These are phyloP conservation scores for Galagoides demidoff DNA, from an alignment of 2,797 vertebrate genomes.

Conservation along the genomic window DNA sequence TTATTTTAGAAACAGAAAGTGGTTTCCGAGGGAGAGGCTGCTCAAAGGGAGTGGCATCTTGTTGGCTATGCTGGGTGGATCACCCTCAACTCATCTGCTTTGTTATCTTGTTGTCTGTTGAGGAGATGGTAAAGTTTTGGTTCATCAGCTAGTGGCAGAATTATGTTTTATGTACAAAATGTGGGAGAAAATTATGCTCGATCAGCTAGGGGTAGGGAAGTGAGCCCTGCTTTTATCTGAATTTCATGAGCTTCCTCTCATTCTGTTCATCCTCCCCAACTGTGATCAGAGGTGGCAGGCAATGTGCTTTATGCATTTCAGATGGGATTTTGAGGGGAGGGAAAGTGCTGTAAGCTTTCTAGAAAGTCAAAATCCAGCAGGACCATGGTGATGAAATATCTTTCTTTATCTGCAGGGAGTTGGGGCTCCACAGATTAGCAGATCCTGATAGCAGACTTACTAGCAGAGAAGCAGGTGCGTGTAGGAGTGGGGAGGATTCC, in stretches of 20 bases:
- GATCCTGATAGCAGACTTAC: neutral
- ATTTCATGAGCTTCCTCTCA: constrained; percentile 16
- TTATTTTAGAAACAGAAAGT: constrained; percentile 65
- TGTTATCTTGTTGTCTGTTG: constrained; percentile 70
- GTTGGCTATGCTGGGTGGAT: constrained; percentile 57
- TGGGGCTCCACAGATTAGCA: neutral
- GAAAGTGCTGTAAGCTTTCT: neutral
- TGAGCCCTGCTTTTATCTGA: constrained; percentile 24
- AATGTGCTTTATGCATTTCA: neutral
- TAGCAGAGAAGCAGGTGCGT: neutral
- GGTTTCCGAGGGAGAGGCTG: constrained; percentile 47
- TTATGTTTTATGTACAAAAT: constrained; percentile 73
- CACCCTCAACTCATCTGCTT: constrained; percentile 67
- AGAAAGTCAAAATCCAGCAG: neutral
- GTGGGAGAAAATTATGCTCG: constrained; percentile 56
- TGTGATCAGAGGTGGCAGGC: neutral
- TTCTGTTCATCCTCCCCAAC: neutral
- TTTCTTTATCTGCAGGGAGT: neutral
- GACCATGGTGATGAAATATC: neutral
- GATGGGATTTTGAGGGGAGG: neutral
- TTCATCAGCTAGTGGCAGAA: constrained; percentile 73
- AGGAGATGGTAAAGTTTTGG: constrained; percentile 67
- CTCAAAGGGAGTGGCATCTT: neutral
- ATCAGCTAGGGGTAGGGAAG: neutral
- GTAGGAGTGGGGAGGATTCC: accelerated